Percentiles rank a stretch among this genome's conserved stretches.
Conservation (phyloP, 2,888 invertebrate species). For the Harpagoxenus sublaevis region DNA sequence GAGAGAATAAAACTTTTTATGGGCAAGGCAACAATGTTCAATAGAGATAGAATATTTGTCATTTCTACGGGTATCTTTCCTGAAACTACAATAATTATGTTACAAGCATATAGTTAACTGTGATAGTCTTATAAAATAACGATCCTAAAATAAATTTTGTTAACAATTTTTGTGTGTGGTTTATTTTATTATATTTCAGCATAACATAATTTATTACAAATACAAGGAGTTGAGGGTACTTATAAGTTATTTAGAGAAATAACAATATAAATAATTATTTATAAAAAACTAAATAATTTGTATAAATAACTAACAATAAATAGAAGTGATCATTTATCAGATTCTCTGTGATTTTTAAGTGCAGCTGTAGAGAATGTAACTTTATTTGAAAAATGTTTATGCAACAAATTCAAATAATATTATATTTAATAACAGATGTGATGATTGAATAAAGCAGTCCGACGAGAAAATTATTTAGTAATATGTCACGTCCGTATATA, state of each 20-base stretch:
- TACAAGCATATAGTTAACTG: neutral
- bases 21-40: neutral
- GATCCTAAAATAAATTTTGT: neutral
- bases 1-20: too few relatives aligned
- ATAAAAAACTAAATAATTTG: neutral
- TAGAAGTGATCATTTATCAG: neutral
- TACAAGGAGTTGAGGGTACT: neutral
- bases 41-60: neutral
- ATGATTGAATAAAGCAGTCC: neutral
- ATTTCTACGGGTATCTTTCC: neutral
- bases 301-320: neutral
- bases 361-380: neutral
- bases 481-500: neutral
- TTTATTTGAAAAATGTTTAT: conserved; percentile 1
- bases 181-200: neutral
- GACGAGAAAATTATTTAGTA: conserved; percentile 22
- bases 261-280: neutral
- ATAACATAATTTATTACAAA: conserved; percentile 4
- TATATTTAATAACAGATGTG: neutral
- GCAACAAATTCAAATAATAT: neutral
- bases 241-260: neutral
- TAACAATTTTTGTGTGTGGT: neutral
- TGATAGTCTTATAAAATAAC: neutral
- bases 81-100: neutral
- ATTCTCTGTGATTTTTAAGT: neutral